These are phyloP conservation scores for Bolborhynchus lineola DNA, from an alignment of 2,113 vertebrate genomes.

Conservation along the genomic window DNA sequence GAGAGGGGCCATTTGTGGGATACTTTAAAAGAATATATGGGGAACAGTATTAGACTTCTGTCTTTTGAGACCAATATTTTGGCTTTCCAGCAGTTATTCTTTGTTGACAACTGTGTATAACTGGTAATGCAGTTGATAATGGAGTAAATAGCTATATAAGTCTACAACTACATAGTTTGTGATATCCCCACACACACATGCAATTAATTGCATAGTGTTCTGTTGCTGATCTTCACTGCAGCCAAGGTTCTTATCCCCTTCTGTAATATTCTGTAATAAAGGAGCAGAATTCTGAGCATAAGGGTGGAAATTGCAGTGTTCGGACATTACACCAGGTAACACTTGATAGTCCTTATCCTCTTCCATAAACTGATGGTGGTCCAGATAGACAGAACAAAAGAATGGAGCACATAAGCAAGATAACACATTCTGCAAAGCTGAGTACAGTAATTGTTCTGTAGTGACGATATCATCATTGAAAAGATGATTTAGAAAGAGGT, in stretches of 20 bases:
- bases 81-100: neutral
- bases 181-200: accelerated
- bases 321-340: neutral
- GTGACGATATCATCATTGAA: neutral
- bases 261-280: neutral
- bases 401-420: neutral
- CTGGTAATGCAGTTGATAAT: neutral
- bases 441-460: neutral
- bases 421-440: neutral
- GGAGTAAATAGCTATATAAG: neutral
- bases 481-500: neutral
- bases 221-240: neutral
- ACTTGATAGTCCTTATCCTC: neutral
- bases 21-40: neutral
- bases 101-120: neutral
- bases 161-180: neutral
- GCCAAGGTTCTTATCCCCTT: neutral
- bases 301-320: neutral
- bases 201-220: accelerated
- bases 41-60: neutral
- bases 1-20: accelerated
- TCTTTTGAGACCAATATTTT: neutral
- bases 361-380: neutral
- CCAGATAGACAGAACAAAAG: neutral
- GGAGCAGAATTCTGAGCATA: neutral